A percentile compares a stretch with the other conserved stretches of the same genome.
phyloP scores from a whole-genome alignment of 2,797 vertebrate species.

The Chaetophractus vellerosus region DNA sequence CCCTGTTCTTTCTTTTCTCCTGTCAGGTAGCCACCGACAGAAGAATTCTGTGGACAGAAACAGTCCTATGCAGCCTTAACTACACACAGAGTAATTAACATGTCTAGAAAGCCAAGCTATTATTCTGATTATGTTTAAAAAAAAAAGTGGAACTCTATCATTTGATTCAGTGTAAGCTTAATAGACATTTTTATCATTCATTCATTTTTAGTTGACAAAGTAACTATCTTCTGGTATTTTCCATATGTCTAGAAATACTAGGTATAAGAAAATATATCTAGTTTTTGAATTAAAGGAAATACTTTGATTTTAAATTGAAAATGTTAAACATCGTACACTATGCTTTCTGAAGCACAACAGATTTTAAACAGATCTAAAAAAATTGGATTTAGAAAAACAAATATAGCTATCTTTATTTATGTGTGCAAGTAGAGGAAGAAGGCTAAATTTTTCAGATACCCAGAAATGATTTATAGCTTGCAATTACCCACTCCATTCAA shows the following conservation, averaged over 20 bases:
- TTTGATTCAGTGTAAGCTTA: background rate
- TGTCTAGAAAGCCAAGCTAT: constrained; percentile 5
- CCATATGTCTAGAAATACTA: constrained; percentile 35
- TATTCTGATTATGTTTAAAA: constrained; percentile 46
- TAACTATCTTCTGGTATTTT: constrained; percentile 47
- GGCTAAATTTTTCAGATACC: constrained; percentile 70
- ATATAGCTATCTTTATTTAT: constrained; percentile 77
- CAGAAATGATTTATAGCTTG: constrained; percentile 81
- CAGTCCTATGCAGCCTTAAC: background rate
- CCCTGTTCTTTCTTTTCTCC: background rate
- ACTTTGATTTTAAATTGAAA: constrained; percentile 77
- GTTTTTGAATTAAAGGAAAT: constrained; percentile 67
- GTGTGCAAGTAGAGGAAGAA: constrained; percentile 64
- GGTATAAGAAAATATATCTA: background rate
- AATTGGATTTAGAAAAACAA: constrained; percentile 75
- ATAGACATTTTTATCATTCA: background rate
- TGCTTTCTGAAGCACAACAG: constrained; percentile 64
- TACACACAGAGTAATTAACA: background rate
- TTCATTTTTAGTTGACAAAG: constrained; percentile 55
- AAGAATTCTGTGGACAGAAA: background rate
- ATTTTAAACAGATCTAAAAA: constrained; percentile 75
- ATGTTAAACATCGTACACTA: constrained; percentile 1
- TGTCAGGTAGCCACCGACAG: background rate
- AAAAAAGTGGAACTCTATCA: background rate
- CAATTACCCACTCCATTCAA: constrained; percentile 72